Percentiles rank a stretch among this genome's conserved stretches.
Conservation (phyloP, 2,888 invertebrate genomes). For the Pristionchus entomophagus region DNA sequence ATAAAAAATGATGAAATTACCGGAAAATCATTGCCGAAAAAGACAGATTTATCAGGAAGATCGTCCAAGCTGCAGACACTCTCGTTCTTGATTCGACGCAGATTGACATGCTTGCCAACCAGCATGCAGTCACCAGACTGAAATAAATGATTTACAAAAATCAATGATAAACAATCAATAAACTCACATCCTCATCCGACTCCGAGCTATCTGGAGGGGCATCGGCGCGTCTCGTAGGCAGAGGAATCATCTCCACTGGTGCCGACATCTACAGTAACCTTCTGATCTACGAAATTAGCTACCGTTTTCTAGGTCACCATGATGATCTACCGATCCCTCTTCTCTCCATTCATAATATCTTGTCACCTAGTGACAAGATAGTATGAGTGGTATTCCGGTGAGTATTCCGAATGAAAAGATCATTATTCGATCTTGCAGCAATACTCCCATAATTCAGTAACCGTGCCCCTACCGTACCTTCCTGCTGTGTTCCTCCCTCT, state of each 20-base stretch:
- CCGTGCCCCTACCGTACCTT: conserved; percentile 19
- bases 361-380: no score
- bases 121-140: background rate
- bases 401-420: no score
- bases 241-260: conserved; percentile 29
- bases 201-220: background rate
- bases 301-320: no score
- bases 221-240: background rate
- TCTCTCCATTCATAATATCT: background rate
- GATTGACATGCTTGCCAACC: conserved; percentile 22
- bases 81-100: conserved; percentile 33
- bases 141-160: background rate
- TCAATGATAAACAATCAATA: background rate
- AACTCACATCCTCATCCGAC: conserved; percentile 1
- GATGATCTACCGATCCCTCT: background rate
- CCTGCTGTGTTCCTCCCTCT: conserved; percentile 30
- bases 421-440: background rate
- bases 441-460: background rate
- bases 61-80: conserved; percentile 40
- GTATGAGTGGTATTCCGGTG: no score
- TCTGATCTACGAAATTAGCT: no score
- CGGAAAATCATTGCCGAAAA: conserved; percentile 30
- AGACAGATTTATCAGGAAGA: background rate
- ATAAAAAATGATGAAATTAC: background rate
- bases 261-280: background rate